phyloP scores from a whole-genome alignment of 1,140 invertebrate genomes.

The Delia radicum region DNA sequence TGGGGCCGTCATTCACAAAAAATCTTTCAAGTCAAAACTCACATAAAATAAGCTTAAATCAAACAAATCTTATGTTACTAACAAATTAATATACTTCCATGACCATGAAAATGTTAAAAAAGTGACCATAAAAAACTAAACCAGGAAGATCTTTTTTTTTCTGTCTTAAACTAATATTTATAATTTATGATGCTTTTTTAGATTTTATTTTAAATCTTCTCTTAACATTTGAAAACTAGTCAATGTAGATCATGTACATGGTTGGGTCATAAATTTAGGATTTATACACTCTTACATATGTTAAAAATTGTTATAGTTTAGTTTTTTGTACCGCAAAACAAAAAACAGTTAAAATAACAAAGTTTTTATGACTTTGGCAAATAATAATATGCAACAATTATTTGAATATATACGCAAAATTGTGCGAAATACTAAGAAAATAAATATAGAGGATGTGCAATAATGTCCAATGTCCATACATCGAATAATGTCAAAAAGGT shows the following conservation, averaged over 20 bases:
- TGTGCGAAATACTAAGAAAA: no score
- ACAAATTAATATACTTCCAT: background rate
- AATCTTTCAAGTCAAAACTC: background rate
- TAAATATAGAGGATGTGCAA: background rate
- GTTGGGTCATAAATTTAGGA: background rate
- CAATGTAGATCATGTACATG: background rate
- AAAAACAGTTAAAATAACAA: background rate
- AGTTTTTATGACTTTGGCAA: background rate
- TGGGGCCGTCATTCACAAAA: background rate
- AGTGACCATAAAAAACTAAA: background rate
- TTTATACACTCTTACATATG: background rate
- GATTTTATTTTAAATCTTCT: background rate
- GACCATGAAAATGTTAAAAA: background rate
- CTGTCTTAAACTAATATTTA: background rate
- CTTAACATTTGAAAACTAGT: background rate
- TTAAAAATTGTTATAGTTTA: background rate
- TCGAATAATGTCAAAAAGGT: background rate
- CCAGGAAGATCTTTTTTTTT: background rate
- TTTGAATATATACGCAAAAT: no score
- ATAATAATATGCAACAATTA: background rate
- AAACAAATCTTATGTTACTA: background rate
- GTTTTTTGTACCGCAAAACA: background rate
- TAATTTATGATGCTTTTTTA: background rate
- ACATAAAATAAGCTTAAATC: background rate
- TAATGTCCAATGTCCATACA: background rate